Conservation (phyloP, 2,888 invertebrate genomes). For the Drosophila diplacantha region DNA sequence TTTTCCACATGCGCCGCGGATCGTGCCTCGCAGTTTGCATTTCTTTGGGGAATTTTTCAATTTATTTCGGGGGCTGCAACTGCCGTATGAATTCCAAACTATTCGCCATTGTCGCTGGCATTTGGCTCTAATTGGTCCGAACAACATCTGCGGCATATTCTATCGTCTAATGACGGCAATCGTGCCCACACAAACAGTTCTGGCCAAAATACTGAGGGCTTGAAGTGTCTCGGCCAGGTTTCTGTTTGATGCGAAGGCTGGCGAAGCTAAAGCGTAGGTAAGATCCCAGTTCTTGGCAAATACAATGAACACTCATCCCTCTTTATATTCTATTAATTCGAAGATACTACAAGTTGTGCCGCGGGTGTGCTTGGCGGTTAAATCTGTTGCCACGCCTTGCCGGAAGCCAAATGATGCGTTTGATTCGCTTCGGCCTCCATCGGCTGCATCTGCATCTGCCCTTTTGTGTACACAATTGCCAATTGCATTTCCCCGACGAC, state of each 20-base stretch:
- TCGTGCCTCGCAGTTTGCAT: constrained; percentile 39
- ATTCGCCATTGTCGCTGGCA: constrained; percentile 30
- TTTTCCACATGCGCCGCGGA: constrained; percentile 21
- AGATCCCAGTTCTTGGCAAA: not conserved
- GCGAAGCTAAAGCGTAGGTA: too few relatives aligned
- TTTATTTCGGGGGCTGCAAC: constrained; percentile 22
- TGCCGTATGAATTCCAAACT: constrained; percentile 31
- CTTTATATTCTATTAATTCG: not conserved
- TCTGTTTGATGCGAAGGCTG: not conserved
- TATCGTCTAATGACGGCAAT: constrained; percentile 46
- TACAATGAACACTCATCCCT: too few relatives aligned
- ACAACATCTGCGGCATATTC: constrained; percentile 60
- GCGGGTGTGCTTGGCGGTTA: not conserved
- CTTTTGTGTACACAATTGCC: constrained; percentile 35
- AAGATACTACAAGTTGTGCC: not conserved
- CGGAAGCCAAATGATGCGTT: constrained; percentile 68
- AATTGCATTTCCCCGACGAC: constrained; percentile 50
- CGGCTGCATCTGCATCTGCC: constrained; percentile 23
- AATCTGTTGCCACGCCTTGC: constrained; percentile 52
- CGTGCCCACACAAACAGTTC: constrained; percentile 3
- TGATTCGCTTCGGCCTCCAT: constrained; percentile 56
- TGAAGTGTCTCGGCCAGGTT: too few relatives aligned
- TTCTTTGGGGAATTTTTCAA: constrained; percentile 12
- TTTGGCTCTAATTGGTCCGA: constrained; percentile 34
- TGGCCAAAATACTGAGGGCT: not conserved